A percentile compares a stretch with the other conserved stretches of the same genome.
phyloP scores from a whole-genome alignment of 2,797 vertebrate species.

The Sparidentex hasta region DNA sequence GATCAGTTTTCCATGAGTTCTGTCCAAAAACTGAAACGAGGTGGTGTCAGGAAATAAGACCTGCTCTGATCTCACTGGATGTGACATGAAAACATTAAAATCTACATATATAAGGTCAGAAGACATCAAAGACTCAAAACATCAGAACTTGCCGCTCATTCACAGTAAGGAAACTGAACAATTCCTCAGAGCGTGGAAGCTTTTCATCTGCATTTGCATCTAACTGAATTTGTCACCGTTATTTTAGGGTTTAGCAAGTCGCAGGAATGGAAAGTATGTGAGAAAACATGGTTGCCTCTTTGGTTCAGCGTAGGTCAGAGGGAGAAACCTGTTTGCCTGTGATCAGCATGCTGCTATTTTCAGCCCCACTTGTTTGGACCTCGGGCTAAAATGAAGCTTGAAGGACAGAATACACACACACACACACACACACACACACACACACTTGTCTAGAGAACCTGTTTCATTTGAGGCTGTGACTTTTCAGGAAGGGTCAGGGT shows the following conservation, averaged over 20 bases:
- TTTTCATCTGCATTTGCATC: slow-evolving; percentile 34
- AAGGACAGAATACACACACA: slow-evolving; percentile 31
- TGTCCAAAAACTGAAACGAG: slow-evolving; percentile 28
- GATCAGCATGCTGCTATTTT: slow-evolving; percentile 73
- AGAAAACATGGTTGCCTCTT: slow-evolving; percentile 34
- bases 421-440: slow-evolving; percentile 5
- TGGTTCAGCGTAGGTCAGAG: slow-evolving; percentile 30
- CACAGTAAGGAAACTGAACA: not conserved
- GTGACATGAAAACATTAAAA: slow-evolving; percentile 24
- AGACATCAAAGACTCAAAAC: slow-evolving; percentile 16
- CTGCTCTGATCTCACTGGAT: slow-evolving; percentile 8
- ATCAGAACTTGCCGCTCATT: slow-evolving; percentile 9
- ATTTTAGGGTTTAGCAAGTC: slow-evolving; percentile 14
- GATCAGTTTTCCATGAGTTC: slow-evolving; percentile 45
- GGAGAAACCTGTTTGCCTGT: slow-evolving; percentile 41
- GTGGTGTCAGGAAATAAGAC: slow-evolving; percentile 8
- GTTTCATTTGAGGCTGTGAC: slow-evolving; percentile 53
- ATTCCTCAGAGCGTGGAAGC: slow-evolving; percentile 3
- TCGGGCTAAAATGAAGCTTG: slow-evolving; percentile 43
- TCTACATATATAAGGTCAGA: slow-evolving; percentile 5
- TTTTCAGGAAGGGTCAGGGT: slow-evolving; percentile 58
- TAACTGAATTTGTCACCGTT: slow-evolving; percentile 7
- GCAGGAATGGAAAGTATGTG: slow-evolving; percentile 19
- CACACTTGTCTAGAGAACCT: slow-evolving; percentile 45
- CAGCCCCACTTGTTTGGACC: slow-evolving; percentile 58